Percentiles rank a stretch among this genome's conserved stretches.
Conservation (phyloP, 2,113 vertebrate genomes). For the cat (Felis catus) region DNA sequence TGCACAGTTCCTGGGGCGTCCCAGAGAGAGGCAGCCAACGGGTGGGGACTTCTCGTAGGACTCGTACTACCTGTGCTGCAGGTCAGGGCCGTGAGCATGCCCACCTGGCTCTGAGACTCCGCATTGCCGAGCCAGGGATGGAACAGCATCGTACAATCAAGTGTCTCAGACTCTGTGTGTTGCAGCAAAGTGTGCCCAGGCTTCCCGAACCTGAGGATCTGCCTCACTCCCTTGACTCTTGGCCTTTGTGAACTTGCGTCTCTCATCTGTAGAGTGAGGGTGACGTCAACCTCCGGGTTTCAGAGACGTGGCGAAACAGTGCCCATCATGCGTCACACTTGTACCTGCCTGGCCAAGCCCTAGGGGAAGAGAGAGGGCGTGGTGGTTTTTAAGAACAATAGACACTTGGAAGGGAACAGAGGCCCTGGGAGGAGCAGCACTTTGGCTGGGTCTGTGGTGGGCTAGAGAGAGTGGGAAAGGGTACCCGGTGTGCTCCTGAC, state of each 20-base stretch:
- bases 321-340: accelerated
- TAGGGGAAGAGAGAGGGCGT: neutral
- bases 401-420: neutral
- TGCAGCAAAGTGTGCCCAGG: neutral
- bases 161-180: neutral
- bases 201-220: neutral
- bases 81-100: accelerated
- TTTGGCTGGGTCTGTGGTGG: neutral
- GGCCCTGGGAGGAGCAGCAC: neutral
- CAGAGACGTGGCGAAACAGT: neutral
- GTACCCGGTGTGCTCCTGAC: accelerated
- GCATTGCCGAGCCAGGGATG: neutral
- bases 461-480: neutral
- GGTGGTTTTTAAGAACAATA: neutral
- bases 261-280: neutral
- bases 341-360: neutral
- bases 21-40: neutral
- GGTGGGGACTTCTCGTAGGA: neutral
- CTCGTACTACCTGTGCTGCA: neutral
- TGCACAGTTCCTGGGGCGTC: too few relatives aligned
- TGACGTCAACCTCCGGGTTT: neutral
- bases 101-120: neutral
- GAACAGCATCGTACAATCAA: accelerated
- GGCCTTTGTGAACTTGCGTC: neutral
- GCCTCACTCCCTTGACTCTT: neutral